phyloP scores from a whole-genome alignment of 2,797 vertebrate species.

The Thamnophis elegans region DNA sequence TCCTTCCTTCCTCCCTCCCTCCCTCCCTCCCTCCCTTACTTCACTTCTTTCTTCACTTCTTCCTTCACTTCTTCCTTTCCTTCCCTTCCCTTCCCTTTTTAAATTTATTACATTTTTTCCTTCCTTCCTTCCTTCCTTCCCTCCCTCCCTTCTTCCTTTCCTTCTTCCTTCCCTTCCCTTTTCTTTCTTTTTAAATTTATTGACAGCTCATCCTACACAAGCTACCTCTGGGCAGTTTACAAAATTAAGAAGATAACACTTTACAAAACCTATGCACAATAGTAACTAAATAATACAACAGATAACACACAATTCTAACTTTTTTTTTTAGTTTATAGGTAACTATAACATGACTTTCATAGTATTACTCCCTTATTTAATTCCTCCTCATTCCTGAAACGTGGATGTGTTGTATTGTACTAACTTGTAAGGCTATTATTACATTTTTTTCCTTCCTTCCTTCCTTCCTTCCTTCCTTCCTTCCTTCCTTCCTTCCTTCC shows the following conservation, averaged over 20 bases:
- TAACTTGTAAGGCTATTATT: neutral
- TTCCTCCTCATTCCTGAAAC: neutral
- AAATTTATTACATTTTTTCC: no score
- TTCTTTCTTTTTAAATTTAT: neutral
- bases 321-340: neutral
- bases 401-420: neutral
- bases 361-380: neutral
- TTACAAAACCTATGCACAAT: neutral
- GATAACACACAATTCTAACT: neutral
- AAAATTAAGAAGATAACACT: neutral
- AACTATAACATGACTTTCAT: neutral
- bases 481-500: no score
- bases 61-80: no score
- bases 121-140: no score
- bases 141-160: no score
- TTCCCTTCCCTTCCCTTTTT: no score
- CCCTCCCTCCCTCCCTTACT: no score
- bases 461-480: no score
- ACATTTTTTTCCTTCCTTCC: neutral
- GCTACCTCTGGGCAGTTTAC: neutral
- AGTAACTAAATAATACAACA: neutral
- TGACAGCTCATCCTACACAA: neutral
- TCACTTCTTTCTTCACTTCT: no score
- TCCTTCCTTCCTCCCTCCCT: no score
- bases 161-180: no score